These are phyloP conservation scores for Anaspis maculata DNA, from an alignment of 2,888 invertebrate genomes.

Conservation along the genomic window DNA sequence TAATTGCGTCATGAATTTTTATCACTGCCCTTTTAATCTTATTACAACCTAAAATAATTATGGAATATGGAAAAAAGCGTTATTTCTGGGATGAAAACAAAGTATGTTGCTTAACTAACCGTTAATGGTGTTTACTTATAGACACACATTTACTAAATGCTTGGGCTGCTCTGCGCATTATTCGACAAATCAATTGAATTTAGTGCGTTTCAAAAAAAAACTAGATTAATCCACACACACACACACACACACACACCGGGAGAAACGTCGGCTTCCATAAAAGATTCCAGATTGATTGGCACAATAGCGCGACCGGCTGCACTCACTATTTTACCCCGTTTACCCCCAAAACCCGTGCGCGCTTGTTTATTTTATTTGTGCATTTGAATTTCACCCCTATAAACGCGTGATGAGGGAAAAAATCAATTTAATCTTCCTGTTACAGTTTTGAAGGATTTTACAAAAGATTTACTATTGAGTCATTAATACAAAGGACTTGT, in stretches of 20 bases:
- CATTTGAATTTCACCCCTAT: conserved; percentile 28
- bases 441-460: conserved; percentile 26
- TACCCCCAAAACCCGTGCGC: conserved; percentile 25
- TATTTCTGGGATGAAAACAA: too few species aligned
- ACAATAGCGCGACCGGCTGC: conserved; percentile 22
- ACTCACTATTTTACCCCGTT: conserved; percentile 30
- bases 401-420: conserved; percentile 16
- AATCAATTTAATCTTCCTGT: conserved; percentile 28
- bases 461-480: conserved; percentile 23
- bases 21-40: too few species aligned
- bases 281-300: conserved; percentile 8
- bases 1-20: too few species aligned
- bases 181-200: neutral
- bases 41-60: too few species aligned
- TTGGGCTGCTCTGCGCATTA: conserved; percentile 10
- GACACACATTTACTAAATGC: conserved; percentile 14
- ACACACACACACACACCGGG: too few species aligned
- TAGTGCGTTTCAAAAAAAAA: conserved; percentile 6
- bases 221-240: conserved; percentile 9
- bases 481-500: conserved; percentile 23
- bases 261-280: conserved; percentile 6
- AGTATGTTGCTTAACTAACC: too few species aligned
- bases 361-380: conserved; percentile 30
- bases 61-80: too few species aligned
- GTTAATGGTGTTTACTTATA: too few species aligned